Evolutionary conservation across 1,140 invertebrate genomes (phyloP).

Genomic region (Drosophila lini): DNA sequence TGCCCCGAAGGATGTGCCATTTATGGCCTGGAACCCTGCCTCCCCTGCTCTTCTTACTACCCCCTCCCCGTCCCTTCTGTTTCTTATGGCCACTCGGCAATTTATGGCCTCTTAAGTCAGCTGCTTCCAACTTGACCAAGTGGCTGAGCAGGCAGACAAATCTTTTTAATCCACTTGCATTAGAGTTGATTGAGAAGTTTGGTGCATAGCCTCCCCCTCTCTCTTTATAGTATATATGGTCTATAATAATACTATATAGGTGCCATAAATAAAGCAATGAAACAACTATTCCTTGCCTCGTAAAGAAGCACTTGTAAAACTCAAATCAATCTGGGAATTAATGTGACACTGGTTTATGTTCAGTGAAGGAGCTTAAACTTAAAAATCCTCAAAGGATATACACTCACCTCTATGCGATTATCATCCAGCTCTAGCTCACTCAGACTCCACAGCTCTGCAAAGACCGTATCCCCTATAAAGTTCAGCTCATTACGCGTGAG

Average conservation of each 20-base stretch:
- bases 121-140: conserved; percentile 54
- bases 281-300: conserved; percentile 23
- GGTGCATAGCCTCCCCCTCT: conserved; percentile 6
- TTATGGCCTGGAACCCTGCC: conserved; percentile 41
- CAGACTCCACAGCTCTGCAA: conserved; percentile 89
- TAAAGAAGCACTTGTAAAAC: conserved; percentile 31
- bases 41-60: background rate
- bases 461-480: conserved; percentile 90
- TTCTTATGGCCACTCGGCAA: conserved; percentile 63
- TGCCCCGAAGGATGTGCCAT: conserved; percentile 65
- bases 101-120: conserved; percentile 76
- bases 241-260: conserved; percentile 13
- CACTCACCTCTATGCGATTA: conserved; percentile 87
- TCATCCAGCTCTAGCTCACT: conserved; percentile 89
- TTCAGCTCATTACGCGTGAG: conserved; percentile 89
- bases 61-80: conserved; percentile 21
- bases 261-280: conserved; percentile 39
- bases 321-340: conserved; percentile 37
- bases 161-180: conserved; percentile 63
- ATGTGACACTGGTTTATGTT: conserved; percentile 1
- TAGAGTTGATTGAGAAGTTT: conserved; percentile 58
- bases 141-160: conserved; percentile 38
- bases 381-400: background rate
- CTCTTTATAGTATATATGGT: background rate
- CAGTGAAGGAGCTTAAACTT: background rate